Evolutionary conservation across 1,140 invertebrate species (phyloP).

Genomic region (honey bee (Apis mellifera)): DNA sequence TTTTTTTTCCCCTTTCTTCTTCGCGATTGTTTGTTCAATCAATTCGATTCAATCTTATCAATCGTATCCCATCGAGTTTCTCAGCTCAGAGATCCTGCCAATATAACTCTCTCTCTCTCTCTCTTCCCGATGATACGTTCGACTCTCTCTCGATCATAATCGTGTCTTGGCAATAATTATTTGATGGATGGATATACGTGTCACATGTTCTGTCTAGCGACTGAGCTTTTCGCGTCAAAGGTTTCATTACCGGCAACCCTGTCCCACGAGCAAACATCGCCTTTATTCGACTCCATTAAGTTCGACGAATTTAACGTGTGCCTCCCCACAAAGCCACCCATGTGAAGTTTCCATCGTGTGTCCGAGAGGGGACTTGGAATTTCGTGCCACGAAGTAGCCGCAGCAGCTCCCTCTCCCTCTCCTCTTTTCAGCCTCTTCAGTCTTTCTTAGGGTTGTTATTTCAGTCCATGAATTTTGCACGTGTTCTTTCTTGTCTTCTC

Average conservation of each 20-base stretch:
- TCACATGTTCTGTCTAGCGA: background rate
- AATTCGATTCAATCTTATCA: slow-evolving; percentile 21
- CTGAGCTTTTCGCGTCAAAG: slow-evolving; percentile 18
- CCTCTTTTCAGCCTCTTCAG: background rate
- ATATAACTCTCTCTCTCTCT: no score
- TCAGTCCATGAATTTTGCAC: no score
- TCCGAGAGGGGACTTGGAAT: slow-evolving; percentile 27
- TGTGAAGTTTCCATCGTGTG: slow-evolving; percentile 12
- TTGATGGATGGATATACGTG: background rate
- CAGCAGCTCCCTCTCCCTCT: background rate
- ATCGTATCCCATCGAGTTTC: background rate
- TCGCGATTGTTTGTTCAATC: slow-evolving; percentile 35
- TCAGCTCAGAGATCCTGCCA: background rate
- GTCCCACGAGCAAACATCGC: slow-evolving; percentile 7
- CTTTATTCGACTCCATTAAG: slow-evolving; percentile 57
- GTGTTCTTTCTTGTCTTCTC: no score
- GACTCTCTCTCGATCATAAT: background rate
- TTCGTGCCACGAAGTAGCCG: slow-evolving; percentile 34
- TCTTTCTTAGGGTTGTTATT: no score
- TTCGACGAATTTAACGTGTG: slow-evolving; percentile 46
- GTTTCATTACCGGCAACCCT: slow-evolving; percentile 20
- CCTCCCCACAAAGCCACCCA: slow-evolving; percentile 20
- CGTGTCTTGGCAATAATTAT: background rate
- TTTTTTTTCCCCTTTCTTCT: background rate
- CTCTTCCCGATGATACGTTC: no score